These are phyloP conservation scores for Iphiclides podalirius DNA, from an alignment of 2,888 invertebrate species.

Conservation along the genomic window DNA sequence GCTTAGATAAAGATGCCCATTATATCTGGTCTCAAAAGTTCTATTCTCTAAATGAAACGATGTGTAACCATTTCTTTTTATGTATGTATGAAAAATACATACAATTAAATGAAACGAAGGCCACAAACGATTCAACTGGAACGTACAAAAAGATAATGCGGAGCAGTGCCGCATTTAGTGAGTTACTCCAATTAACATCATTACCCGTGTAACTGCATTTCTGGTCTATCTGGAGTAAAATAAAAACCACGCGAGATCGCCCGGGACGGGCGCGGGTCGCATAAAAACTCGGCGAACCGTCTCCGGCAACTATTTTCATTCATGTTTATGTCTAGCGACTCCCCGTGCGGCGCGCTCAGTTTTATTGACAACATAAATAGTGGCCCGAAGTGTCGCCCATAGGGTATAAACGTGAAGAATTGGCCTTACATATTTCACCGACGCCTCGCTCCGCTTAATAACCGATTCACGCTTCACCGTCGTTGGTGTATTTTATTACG, in stretches of 20 bases:
- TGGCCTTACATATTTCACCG: slow-evolving; percentile 31
- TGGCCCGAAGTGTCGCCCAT: slow-evolving; percentile 33
- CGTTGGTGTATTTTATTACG: no score
- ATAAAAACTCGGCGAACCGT: slow-evolving; percentile 39
- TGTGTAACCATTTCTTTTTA: no score
- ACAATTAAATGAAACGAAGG: no score
- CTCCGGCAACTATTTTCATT: slow-evolving; percentile 55
- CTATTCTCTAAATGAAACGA: no score
- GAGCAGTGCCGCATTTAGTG: neutral
- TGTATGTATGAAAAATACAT: no score
- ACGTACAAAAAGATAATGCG: neutral
- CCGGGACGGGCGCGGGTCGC: slow-evolving; percentile 23
- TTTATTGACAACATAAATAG: slow-evolving; percentile 74
- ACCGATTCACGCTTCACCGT: no score
- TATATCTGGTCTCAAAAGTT: no score
- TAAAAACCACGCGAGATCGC: slow-evolving; percentile 11
- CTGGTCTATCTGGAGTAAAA: slow-evolving; percentile 10
- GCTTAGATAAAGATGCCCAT: no score
- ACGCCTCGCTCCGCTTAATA: neutral
- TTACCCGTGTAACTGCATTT: slow-evolving; percentile 5
- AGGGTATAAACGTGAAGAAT: slow-evolving; percentile 38
- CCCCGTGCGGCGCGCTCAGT: slow-evolving; percentile 54
- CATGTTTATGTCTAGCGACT: slow-evolving; percentile 57
- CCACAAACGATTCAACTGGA: no score
- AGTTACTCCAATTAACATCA: slow-evolving; percentile 5